Base-by-base conservation (phyloP, 2,113 vertebrate genomes). In the Otus sunia region DNA sequence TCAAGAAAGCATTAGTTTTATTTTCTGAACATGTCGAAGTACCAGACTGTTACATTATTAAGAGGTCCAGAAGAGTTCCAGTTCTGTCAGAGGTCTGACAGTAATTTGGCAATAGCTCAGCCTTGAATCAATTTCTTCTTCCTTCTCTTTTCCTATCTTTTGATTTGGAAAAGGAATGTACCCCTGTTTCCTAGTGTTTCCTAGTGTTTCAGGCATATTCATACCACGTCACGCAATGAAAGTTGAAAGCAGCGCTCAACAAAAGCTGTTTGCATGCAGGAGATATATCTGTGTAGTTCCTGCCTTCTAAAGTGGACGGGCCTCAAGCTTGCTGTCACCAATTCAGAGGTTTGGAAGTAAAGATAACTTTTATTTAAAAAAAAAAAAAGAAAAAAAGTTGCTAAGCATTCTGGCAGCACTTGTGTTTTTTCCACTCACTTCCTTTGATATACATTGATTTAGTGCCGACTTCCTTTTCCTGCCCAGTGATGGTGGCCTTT, bases 381-480 rank as follows among this genome's bases (percentile, higher is more conserved):
- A 20, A 27, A 4, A 22, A 43, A 59, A 82, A n/a, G n/a, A 75
- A 67, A 67, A 56, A 63, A 79, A 14, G 9, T 67, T 64, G 53
- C 76, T 82, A 73, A 93, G 89, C 74, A 69, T 96, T 97, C 97
- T 96, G 97, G 97, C 96, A 97, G 94, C 86, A 39, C 94, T 97
- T 98, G 96, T 98, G 98, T 97, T 98, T 98, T 98, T 99, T 98
- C 97, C 98, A 97, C 98, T 98, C 88, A 97, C 98, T 99, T 99
- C 99, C 99, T 98, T 98, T 99, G 98, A 98, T 98, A 98, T 97
- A 88, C 97, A 97, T 97, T 98, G 98, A 98, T 98, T 97, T 98
- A 97, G 97, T 98, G 97, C 98, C 94, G 98, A 98, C 99, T 99
- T 99, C 99, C 99, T 97, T 99, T 99, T 99, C 99, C 99, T 99